Conservation (phyloP, 2,888 invertebrate species). For the Brachyopa scutellaris region DNA sequence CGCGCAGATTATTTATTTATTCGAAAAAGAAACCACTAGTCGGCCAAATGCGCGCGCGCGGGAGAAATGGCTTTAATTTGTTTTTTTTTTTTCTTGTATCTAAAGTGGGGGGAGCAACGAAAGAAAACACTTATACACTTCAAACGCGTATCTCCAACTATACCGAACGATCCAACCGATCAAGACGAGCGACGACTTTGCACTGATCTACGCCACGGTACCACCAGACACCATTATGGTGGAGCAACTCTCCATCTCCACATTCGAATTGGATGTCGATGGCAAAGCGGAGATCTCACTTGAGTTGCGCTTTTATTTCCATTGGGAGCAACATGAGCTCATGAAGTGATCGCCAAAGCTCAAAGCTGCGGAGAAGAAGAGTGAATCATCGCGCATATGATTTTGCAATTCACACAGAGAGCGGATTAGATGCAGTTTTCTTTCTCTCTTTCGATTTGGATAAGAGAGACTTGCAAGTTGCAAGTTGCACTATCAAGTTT, state of each 20-base stretch:
- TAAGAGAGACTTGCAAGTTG: slow-evolving; percentile 15
- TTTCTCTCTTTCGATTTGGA: slow-evolving; percentile 19
- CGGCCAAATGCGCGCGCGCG: slow-evolving; percentile 20
- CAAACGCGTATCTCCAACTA: slow-evolving; percentile 1
- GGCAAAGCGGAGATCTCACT: not conserved
- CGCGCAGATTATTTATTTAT: slow-evolving; percentile 60
- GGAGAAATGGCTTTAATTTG: slow-evolving; percentile 29
- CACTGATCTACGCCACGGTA: slow-evolving; percentile 54
- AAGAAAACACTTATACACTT: slow-evolving; percentile 17
- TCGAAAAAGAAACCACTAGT: slow-evolving; percentile 12
- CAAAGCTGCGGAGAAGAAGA: slow-evolving; percentile 5
- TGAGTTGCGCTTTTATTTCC: slow-evolving; percentile 28
- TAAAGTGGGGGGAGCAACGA: not conserved
- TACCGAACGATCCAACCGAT: slow-evolving; percentile 46
- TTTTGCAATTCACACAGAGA: no score
- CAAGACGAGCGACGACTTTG: slow-evolving; percentile 62
- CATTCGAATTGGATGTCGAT: slow-evolving; percentile 5
- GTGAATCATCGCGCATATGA: not conserved
- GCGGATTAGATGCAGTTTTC: no score
- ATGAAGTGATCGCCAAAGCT: slow-evolving; percentile 9
- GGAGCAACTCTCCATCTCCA: slow-evolving; percentile 15
- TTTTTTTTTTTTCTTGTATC: slow-evolving; percentile 19
- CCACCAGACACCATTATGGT: slow-evolving; percentile 20
- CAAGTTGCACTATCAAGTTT: not conserved
- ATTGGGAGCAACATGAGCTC: not conserved